These are phyloP conservation scores for Acanthochromis polyacanthus DNA, from an alignment of 2,113 vertebrate genomes.

Conservation along the genomic window DNA sequence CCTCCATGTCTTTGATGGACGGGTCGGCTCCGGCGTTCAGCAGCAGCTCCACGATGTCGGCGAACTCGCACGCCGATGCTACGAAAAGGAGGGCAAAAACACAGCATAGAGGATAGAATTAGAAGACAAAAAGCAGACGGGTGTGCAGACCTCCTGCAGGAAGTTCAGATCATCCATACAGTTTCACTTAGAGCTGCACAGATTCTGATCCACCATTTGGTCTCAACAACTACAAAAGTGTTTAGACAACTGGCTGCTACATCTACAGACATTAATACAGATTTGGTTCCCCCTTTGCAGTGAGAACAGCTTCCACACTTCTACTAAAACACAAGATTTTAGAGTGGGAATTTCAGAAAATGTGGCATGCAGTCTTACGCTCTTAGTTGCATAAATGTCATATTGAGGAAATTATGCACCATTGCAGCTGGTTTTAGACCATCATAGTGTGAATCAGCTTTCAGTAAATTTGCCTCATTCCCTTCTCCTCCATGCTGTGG, in stretches of 20 bases:
- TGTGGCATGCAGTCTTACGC: no score
- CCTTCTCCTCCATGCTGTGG: constrained; percentile 13
- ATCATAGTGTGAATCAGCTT: background rate
- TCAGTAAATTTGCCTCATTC: constrained; percentile 19
- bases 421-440: background rate
- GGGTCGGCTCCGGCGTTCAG: constrained; percentile 91
- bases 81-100: background rate
- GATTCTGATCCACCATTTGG: background rate
- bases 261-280: no score
- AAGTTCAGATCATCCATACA: background rate
- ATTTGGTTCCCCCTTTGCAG: no score
- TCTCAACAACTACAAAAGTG: background rate
- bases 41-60: constrained; percentile 94
- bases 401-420: background rate
- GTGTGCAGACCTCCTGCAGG: no score
- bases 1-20: constrained; percentile 92
- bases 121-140: no score
- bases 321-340: no score
- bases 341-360: no score
- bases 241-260: no score
- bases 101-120: background rate
- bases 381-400: background rate
- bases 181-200: no score
- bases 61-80: constrained; percentile 96
- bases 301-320: no score